Conservation (phyloP, 2,113 vertebrate genomes). For the Emydura subglobosa region DNA sequence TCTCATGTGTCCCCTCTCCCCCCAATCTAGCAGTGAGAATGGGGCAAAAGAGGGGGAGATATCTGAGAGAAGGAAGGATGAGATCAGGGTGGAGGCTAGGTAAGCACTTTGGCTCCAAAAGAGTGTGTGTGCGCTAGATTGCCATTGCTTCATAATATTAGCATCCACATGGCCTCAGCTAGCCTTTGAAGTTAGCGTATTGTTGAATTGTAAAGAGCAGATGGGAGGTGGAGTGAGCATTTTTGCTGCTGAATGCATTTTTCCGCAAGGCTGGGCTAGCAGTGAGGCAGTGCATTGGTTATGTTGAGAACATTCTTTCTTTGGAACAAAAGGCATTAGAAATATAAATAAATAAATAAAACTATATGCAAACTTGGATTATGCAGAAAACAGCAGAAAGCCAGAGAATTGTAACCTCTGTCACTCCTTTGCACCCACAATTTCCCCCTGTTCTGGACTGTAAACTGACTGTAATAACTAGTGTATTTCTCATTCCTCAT, state of each 20-base stretch:
- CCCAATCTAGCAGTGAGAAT: background rate
- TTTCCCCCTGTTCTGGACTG: background rate
- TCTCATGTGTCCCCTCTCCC: background rate
- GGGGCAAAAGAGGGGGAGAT: background rate
- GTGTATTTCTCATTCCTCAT: fast-evolving
- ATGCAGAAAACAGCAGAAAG: background rate
- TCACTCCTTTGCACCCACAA: background rate
- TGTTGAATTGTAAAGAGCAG: background rate
- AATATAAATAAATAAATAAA: no score
- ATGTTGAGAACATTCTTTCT: background rate
- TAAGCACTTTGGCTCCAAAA: fast-evolving
- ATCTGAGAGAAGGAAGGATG: background rate
- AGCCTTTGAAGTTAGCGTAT: background rate
- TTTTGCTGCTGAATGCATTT: background rate
- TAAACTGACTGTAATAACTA: background rate
- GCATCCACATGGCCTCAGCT: background rate
- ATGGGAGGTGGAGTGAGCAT: background rate
- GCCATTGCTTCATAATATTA: background rate
- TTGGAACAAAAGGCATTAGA: background rate
- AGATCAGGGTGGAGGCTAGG: background rate
- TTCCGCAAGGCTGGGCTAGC: background rate
- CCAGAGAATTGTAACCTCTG: background rate
- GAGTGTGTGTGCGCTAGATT: background rate
- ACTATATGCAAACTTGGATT: background rate
- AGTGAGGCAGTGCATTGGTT: fast-evolving